Base-by-base conservation (phyloP, 2,888 invertebrate species). In the Acronicta aceris region DNA sequence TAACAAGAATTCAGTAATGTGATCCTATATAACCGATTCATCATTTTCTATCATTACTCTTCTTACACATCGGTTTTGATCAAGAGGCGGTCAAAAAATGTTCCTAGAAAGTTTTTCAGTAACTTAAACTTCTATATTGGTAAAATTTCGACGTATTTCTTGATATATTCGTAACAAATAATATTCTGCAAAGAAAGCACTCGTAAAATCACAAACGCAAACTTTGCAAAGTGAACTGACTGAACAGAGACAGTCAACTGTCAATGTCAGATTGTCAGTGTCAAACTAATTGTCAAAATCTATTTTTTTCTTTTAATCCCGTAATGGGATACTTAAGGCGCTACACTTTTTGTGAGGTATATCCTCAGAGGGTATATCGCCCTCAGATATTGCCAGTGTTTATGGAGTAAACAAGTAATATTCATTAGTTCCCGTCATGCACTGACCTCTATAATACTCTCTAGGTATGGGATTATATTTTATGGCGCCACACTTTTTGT, bases 1-100 rank as follows among this genome's bases (percentile, higher is more conserved):
- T 56, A 57, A 46, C 56, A 52, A 30, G 59, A 53, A 66, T 38
- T 47, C 36, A 36, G 76, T 62, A 72, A 78, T 70, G 42, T 42
- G 78, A 76, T 57, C 65, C 13, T 13, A 43, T 38, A 47, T 43
- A 45, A 47, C 54, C 45, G 54, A 56, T 38, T 40, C 65, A 54
- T 67, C 45, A 33, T 66, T 60, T 16, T 16, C 21, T 55, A 21
- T 52, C 51, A 52, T 63, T 40, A 56, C 55, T 30, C 33, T 9
- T 36, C n/a, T 9, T 45, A 46, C 21, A 56, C 15, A 46, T 21
- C 3, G 46, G 25, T 21, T 59, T 25, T 7, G 2, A 33, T 15
- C 30, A 12, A 45, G 15, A 16, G n/a, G 16, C 16, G 12, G 16
- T 10, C 8, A 17, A 9, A 33, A 21, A 57, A 33, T 25, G n/a